Evolutionary conservation across 2,113 vertebrate species (phyloP), one percentile per base, ranked within the genome.

Genomic region (Scomber scombrus): DNA sequence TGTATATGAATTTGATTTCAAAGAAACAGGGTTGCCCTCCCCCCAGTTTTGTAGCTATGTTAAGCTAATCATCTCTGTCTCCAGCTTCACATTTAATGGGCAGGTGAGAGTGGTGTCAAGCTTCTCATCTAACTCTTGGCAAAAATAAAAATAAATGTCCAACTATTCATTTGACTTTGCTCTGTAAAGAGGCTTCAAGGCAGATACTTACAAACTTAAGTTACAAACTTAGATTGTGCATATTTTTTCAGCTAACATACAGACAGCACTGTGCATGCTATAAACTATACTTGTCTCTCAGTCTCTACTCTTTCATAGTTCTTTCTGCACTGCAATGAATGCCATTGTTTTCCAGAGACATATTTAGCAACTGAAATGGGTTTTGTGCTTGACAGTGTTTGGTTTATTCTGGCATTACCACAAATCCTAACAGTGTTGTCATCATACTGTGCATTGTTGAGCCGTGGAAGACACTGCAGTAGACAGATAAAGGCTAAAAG

Each of bases 401-500:
- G 14, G 13, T 62, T 66, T 78, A 46, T 74, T 85, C 69, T 51
- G 78, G 54, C 57, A 19, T 21, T 61, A n/a, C 47, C 49, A 49
- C 71, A 69, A 66, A 54, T 54, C 45, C 52, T 62, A 21, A 49
- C 31, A 2, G 3, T 63, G 54, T 73, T 34, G 67, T 62, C 61
- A 21, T 52, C 18, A 23, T 45, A 11, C 19, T 43, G 46, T 71
- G 49, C 21, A 64, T 77, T 76, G 62, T 63, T 65, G 58, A 78
- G 31, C 26, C 68, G 18, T 72, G 23, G 18, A 47, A 26, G 23
- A 73, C 46, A 29, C 65, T 71, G 58, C 29, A 11, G 31, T 8
- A 40, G 61, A 83, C 40, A n/a, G 51, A 84, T 69, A 69, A 71
- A 80, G 23, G 61, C 70, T 34, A 11, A 57, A 21, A 55, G 54